Base-by-base conservation (phyloP, 2,797 vertebrate genomes). In the Oreochromis mossambicus region DNA sequence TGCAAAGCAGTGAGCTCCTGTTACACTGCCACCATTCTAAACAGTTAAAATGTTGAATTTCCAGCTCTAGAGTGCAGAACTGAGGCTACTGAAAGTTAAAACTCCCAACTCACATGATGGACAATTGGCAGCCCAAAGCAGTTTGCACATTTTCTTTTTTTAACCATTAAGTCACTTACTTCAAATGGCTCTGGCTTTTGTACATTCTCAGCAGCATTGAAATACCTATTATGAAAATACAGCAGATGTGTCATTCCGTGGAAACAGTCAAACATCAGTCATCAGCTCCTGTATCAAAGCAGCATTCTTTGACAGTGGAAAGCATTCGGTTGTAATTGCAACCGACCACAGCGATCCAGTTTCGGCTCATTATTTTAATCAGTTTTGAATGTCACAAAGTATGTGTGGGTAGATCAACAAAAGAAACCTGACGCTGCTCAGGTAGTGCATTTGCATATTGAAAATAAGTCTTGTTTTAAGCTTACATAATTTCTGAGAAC, bases 351-450 rank as follows among this genome's bases (percentile, higher is more conserved):
- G 52, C 34, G 1, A 51, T 24, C 29, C 36, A 21, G 68, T 77
- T 80, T 70, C 21, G 11, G 58, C 81, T 87, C 56, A 80, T 87
- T 87, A 87, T 90, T 81, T 87, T 81, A 79, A 63, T 90, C 79
- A 83, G 79, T 79, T 85, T 61, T 76, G 76, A 91, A 84, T 84
- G 84, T 89, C 83, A 85, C 38, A 78, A 63, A 91, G 63, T 26
- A 26, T 80, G 87, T 82, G 92, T 91, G 87, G 84, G 88, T 79
- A 76, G 85, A 84, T 84, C 17, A 86, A 88, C 78, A 90, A 89
- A 88, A 85, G 82, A 32, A 83, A 84, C 75, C 83, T 48, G 58
- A 78, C n/a, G 77, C 41, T 81, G 66, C 61, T 51, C 2, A 2
- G 86, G 80, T 83, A 82, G 41, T 12, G 15, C 29, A 80, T 90